These are phyloP conservation scores for Patella depressa DNA, from an alignment of 2,888 invertebrate genomes.

Conservation along the genomic window DNA sequence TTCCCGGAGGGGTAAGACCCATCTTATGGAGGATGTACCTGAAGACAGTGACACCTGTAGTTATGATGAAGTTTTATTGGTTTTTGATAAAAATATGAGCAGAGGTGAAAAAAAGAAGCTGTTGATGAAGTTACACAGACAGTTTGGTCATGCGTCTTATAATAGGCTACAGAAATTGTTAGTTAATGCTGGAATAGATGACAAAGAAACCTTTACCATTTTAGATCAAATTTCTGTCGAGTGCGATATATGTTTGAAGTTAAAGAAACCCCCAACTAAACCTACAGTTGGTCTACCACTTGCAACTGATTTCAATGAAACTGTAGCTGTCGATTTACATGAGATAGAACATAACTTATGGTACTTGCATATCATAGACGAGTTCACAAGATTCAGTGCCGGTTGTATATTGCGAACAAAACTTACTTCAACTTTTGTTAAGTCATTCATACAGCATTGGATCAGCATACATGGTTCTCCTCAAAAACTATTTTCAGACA, in stretches of 20 bases:
- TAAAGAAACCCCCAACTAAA: conserved; percentile 13
- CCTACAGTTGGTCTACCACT: conserved; percentile 24
- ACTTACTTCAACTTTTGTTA: conserved; percentile 25
- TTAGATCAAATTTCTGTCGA: background rate
- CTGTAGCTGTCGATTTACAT: conserved; percentile 28
- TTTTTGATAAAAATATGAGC: background rate
- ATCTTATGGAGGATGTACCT: too few species aligned
- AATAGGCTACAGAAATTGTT: background rate
- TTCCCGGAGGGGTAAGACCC: too few species aligned
- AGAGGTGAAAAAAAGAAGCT: background rate
- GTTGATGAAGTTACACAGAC: background rate
- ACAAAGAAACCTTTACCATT: background rate
- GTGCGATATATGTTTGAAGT: background rate
- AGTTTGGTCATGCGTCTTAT: conserved; percentile 18
- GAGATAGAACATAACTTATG: conserved; percentile 24
- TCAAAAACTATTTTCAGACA: conserved; percentile 27
- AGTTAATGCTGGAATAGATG: background rate
- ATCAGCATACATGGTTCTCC: conserved; percentile 26
- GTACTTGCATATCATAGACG: conserved; percentile 31
- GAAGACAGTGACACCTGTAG: background rate
- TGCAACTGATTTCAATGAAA: conserved; percentile 24
- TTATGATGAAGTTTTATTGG: background rate
- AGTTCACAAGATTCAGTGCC: conserved; percentile 31
- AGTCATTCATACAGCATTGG: conserved; percentile 25
- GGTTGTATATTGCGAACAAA: conserved; percentile 24